Conservation (phyloP, 2,797 vertebrate genomes). For the Macroramphosus scolopax region DNA sequence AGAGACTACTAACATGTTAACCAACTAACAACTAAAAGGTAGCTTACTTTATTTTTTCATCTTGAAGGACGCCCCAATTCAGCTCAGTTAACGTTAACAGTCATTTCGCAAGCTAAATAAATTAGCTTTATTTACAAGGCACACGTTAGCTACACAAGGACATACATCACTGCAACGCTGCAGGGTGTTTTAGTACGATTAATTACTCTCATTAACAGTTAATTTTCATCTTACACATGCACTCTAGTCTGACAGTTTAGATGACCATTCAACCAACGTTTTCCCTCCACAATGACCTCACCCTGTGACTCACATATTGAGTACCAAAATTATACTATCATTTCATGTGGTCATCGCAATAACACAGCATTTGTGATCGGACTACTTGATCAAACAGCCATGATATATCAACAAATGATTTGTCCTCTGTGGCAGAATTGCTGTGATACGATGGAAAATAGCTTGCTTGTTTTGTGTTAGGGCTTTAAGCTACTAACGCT, state of each 20-base stretch:
- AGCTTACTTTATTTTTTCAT: neutral
- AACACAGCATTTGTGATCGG: neutral
- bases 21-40: too few relatives aligned
- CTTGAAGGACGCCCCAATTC: constrained; percentile 1
- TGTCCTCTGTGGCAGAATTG: neutral
- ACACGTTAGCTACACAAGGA: constrained; percentile 33
- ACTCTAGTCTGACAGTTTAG: neutral
- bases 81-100: constrained; percentile 7
- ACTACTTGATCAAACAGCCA: neutral
- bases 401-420: neutral
- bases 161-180: neutral
- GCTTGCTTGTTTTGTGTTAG: constrained; percentile 34
- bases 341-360: neutral
- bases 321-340: constrained; percentile 22
- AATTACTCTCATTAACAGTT: neutral
- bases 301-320: constrained; percentile 30
- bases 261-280: constrained; percentile 36
- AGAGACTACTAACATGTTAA: neutral
- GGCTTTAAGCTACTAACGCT: constrained; percentile 4
- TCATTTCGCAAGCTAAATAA: constrained; percentile 28
- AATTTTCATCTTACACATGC: constrained; percentile 3
- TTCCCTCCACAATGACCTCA: constrained; percentile 79
- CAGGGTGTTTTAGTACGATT: neutral
- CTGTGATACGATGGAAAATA: constrained; percentile 10
- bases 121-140: constrained; percentile 9